Evolutionary conservation across 2,113 vertebrate genomes (phyloP).

Genomic region (Corynorhinus townsendii): DNA sequence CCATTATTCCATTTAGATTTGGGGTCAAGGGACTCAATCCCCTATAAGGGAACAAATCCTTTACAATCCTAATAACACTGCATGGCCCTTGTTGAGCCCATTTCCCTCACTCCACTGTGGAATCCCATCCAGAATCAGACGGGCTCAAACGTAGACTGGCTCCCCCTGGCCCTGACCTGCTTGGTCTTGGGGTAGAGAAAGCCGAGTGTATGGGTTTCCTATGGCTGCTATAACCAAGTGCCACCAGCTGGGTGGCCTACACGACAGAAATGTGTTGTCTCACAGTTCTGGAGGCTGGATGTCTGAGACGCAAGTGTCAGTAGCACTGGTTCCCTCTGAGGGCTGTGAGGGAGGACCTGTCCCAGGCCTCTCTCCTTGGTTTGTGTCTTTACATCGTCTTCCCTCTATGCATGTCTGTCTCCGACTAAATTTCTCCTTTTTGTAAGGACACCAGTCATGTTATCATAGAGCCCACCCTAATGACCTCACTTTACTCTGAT

Average conservation of each 20-base stretch:
- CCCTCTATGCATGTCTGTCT: not conserved
- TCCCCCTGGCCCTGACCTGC: not conserved
- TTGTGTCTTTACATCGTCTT: not conserved
- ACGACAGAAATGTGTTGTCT: not conserved
- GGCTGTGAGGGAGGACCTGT: not conserved
- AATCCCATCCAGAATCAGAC: not conserved
- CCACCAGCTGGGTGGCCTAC: not conserved
- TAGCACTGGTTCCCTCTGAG: not conserved
- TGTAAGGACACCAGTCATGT: not conserved
- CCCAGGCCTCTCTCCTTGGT: not conserved
- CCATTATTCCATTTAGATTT: not conserved
- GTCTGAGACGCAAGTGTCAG: not conserved
- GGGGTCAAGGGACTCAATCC: not conserved
- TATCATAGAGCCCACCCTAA: not conserved
- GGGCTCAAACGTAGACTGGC: not conserved
- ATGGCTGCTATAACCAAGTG: not conserved
- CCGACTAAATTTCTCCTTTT: not conserved
- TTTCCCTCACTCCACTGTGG: not conserved
- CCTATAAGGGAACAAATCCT: not conserved
- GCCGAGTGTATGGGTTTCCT: too few relatives aligned
- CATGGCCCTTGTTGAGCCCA: rapidly evolving
- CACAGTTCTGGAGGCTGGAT: not conserved
- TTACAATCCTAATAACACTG: not conserved
- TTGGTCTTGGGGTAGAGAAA: not conserved
- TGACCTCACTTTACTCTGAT: not conserved